Evolutionary conservation across 2,113 vertebrate species (phyloP), one percentile per base, ranked within the genome.

Genomic region (Antigone vipio): DNA sequence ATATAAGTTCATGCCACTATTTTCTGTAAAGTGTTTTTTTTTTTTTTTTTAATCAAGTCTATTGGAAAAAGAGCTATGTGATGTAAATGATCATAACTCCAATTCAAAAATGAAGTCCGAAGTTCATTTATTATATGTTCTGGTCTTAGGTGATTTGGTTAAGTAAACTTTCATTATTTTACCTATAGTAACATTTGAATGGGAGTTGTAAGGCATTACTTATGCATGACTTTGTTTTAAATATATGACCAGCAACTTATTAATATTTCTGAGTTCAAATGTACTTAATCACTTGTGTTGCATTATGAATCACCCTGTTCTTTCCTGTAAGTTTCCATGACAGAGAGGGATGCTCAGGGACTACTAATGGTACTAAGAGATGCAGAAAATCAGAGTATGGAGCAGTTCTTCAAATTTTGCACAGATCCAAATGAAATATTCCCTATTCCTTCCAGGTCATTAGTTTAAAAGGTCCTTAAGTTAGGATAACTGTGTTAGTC

Each of bases 381-480:
- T 56, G 89, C 53, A 95, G 90, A 92, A 93, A 91, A 87, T 42
- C 62, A 34, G 50, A 72, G 30, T 66, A 75, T 5, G 2, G 38
- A 89, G 66, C 32, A 47, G 75, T 81, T 95, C 59, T 92, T 88
- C 66, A 87, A 74, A 91, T 95, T 97, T 92, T 97, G 69, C 85
- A 71, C 38, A 87, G 69, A 92, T 93, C 90, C 59, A 88, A 71
- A 81, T 91, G 88, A 95, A 97, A 95, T 92, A 96, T 84, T 82
- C 55, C 58, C 63, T 81, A 47, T 90, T 96, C 42, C 92, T 97
- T 96, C 78, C 75, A 91, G 94, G 89, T 89, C 78, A 95, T 97
- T 96, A 96, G 92, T 96, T 97, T 97, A 95, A 97, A 97, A 96
- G 95, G 83, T 92, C 95, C 79, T 97, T 96, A 96, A 95, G 80